These are phyloP conservation scores for Mesoclemmys tuberculata DNA, from an alignment of 2,113 vertebrate genomes.

Conservation along the genomic window DNA sequence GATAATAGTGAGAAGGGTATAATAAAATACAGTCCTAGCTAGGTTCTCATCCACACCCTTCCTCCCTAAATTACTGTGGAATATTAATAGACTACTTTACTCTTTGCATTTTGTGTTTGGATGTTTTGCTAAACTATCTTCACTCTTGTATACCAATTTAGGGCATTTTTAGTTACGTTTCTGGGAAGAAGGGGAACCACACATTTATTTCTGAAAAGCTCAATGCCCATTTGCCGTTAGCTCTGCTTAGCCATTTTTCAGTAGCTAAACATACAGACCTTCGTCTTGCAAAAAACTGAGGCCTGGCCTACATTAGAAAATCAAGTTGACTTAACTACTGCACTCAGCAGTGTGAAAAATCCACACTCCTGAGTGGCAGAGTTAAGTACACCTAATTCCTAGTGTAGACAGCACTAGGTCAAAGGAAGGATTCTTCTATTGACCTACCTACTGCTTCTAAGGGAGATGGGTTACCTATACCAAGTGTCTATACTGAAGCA, in stretches of 20 bases:
- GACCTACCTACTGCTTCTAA: neutral
- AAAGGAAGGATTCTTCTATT: neutral
- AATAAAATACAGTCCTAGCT: neutral
- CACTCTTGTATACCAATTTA: neutral
- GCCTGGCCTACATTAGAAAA: neutral
- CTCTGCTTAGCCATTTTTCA: too few relatives aligned
- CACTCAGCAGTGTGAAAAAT: neutral
- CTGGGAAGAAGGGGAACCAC: neutral
- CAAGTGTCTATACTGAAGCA: neutral
- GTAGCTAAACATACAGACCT: neutral
- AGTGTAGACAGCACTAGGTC: neutral
- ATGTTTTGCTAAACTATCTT: neutral
- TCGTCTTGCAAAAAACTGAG: neutral
- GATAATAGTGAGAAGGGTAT: neutral
- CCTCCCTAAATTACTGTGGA: fast-evolving
- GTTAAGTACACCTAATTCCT: neutral
- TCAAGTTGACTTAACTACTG: neutral
- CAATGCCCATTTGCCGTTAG: neutral
- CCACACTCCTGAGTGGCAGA: neutral
- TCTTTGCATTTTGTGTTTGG: neutral
- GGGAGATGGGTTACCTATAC: neutral
- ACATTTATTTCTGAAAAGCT: neutral
- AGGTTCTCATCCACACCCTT: fast-evolving
- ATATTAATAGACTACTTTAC: neutral
- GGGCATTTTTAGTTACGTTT: neutral